Conservation (phyloP, 1,140 invertebrate species). For the Forficula auricularia region DNA sequence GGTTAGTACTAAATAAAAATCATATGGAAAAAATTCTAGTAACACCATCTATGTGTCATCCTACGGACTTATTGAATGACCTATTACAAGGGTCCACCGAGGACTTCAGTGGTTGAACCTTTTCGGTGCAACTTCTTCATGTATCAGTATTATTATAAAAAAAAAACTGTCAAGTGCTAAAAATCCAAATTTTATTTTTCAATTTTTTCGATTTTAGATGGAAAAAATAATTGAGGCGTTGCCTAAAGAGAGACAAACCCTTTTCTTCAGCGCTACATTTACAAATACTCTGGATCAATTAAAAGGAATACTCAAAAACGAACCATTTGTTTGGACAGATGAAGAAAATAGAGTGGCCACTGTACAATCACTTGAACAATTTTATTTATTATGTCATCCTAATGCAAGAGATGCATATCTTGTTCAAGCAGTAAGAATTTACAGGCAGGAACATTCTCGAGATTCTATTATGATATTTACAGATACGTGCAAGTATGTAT, state of each 20-base stretch:
- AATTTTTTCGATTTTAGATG: slow-evolving; percentile 26
- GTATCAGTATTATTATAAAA: no score
- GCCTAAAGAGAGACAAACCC: slow-evolving; percentile 62
- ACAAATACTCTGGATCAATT: slow-evolving; percentile 64
- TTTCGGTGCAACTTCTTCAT: no score
- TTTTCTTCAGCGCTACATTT: slow-evolving; percentile 93
- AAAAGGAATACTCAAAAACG: slow-evolving; percentile 39
- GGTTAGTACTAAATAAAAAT: no score
- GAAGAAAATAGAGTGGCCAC: slow-evolving; percentile 49
- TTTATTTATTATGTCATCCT: slow-evolving; percentile 73
- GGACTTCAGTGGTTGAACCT: no score
- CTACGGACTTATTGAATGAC: no score
- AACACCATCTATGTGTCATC: no score
- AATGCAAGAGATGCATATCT: slow-evolving; percentile 88
- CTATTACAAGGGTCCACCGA: no score
- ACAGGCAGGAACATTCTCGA: slow-evolving; percentile 45
- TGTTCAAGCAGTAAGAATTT: slow-evolving; percentile 70
- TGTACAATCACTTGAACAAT: slow-evolving; percentile 73
- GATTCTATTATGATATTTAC: slow-evolving; percentile 85
- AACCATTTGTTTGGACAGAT: slow-evolving; percentile 46
- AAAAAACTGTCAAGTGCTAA: no score
- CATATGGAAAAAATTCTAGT: no score
- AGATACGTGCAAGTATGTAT: slow-evolving; percentile 75
- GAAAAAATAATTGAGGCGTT: slow-evolving; percentile 64
- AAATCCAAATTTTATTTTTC: neutral